phyloP scores from a whole-genome alignment of 1,140 invertebrate species.

The Macrotrachela quadricornifera region DNA sequence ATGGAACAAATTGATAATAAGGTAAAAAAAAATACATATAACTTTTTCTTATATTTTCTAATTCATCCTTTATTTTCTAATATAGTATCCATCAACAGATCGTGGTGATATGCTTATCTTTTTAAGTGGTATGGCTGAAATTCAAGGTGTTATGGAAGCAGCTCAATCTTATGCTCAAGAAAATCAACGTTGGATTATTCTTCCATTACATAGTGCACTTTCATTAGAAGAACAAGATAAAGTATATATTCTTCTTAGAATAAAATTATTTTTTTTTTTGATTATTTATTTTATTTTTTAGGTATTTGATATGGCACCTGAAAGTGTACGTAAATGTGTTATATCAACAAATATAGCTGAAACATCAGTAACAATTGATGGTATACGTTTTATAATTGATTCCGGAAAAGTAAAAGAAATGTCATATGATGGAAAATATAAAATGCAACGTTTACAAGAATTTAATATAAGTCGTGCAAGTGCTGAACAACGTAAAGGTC shows the following conservation, averaged over 20 bases:
- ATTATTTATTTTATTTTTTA: constrained; percentile 16
- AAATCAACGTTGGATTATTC: constrained; percentile 68
- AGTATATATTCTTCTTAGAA: no score
- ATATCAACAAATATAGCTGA: constrained; percentile 98
- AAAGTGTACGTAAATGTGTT: constrained; percentile 82
- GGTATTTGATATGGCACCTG: constrained; percentile 88
- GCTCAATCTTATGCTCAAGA: constrained; percentile 58
- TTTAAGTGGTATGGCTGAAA: constrained; percentile 82
- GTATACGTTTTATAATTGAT: constrained; percentile 87
- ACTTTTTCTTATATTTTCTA: constrained; percentile 4
- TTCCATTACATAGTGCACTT: constrained; percentile 74
- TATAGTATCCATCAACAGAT: constrained; percentile 43
- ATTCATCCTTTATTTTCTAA: background rate
- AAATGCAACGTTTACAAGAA: constrained; percentile 64
- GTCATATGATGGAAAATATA: constrained; percentile 68
- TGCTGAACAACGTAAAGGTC: constrained; percentile 82
- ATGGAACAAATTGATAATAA: constrained; percentile 74
- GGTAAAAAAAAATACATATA: no score
- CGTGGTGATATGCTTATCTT: constrained; percentile 88
- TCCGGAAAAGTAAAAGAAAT: constrained; percentile 76
- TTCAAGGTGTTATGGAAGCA: constrained; percentile 65
- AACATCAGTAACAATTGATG: constrained; percentile 95
- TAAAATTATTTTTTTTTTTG: no score
- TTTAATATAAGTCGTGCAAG: constrained; percentile 92
- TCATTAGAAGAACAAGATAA: constrained; percentile 87